Conservation (phyloP, 2,113 vertebrate genomes). For the Rattus norvegicus region GRCr8 NC_086033.1:38916001-38916500, state of each 20-base stretch:
- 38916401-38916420: background rate
- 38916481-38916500: background rate
- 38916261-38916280: background rate
- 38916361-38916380: background rate
- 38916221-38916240: background rate
- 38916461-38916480: background rate
- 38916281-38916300: background rate
- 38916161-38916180: background rate
- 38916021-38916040: background rate
- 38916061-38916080: background rate
- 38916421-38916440: background rate
- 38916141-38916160: background rate
- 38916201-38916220: no score
- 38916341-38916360: background rate
- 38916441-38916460: background rate
- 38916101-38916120: fast-evolving
- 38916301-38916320: background rate
- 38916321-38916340: background rate
- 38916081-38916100: background rate
- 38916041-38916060: no score
- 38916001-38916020: background rate
- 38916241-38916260: background rate
- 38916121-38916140: background rate
- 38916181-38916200: background rate
- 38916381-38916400: background rate